Evolutionary conservation across 2,797 vertebrate genomes (phyloP).

Genomic region (Danio jaintianensis): DNA sequence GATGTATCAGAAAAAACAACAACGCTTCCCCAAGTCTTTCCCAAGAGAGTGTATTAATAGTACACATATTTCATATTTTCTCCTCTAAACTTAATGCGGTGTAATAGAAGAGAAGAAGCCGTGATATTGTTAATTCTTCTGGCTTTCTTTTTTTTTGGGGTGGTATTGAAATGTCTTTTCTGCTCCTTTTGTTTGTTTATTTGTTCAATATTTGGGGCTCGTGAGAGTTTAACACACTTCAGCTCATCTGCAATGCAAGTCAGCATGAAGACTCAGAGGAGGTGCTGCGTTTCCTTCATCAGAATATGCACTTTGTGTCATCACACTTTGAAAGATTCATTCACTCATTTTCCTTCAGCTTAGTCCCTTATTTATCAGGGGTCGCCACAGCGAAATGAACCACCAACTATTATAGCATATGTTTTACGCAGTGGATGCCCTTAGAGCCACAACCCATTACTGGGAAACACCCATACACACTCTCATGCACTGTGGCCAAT

Average conservation of each 20-base stretch:
- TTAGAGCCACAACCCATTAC: no score
- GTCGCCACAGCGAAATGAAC: no score
- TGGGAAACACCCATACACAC: no score
- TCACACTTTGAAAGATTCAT: background rate
- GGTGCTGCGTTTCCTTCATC: background rate
- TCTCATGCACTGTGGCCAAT: no score
- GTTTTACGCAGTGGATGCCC: no score
- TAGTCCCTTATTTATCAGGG: no score
- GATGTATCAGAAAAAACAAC: background rate
- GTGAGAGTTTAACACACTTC: background rate
- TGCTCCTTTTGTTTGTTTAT: constrained; percentile 13
- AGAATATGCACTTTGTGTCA: constrained; percentile 3
- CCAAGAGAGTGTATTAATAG: background rate
- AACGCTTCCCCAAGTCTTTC: background rate
- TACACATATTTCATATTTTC: background rate
- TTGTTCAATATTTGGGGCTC: background rate
- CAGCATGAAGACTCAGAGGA: background rate
- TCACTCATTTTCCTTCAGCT: no score
- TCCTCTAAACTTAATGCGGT: background rate
- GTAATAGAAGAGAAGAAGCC: background rate
- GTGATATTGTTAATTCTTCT: background rate
- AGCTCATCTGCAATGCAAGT: constrained; percentile 20
- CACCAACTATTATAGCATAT: no score
- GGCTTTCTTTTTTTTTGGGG: background rate
- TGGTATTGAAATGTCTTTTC: background rate